These are phyloP conservation scores for Drosophila testacea DNA, from an alignment of 2,888 invertebrate genomes.

Conservation along the genomic window DNA sequence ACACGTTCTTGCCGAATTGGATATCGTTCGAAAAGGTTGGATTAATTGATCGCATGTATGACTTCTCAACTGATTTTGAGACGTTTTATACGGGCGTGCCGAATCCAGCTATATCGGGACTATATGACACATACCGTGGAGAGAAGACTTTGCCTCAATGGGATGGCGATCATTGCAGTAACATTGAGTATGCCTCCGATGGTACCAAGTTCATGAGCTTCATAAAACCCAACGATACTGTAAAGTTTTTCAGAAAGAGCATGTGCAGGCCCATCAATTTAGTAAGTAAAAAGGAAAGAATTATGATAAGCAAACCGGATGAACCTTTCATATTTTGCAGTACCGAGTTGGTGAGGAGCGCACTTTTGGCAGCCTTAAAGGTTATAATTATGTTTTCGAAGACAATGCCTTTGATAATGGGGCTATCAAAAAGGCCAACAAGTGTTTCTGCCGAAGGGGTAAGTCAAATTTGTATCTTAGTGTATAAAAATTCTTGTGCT, in stretches of 20 bases:
- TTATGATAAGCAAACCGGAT: not conserved
- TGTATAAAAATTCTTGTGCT: too few relatives aligned
- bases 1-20: conserved; percentile 93
- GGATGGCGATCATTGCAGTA: conserved; percentile 91
- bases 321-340: conserved; percentile 83
- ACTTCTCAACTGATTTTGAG: conserved; percentile 92
- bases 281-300: conserved; percentile 86
- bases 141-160: conserved; percentile 91
- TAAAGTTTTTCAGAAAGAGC: conserved; percentile 93
- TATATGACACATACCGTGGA: conserved; percentile 92
- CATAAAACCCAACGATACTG: conserved; percentile 88
- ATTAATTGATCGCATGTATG: conserved; percentile 95
- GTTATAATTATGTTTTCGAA: conserved; percentile 91
- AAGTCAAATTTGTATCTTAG: conserved; percentile 65
- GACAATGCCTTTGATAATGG: conserved; percentile 93
- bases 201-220: conserved; percentile 93
- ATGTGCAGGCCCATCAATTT: conserved; percentile 92
- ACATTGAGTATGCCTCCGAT: conserved; percentile 91
- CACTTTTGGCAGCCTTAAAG: conserved; percentile 87
- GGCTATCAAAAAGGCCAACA: conserved; percentile 89
- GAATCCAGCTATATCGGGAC: conserved; percentile 88
- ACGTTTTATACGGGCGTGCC: conserved; percentile 91
- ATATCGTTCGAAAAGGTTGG: conserved; percentile 95
- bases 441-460: conserved; percentile 92
- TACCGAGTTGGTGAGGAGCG: conserved; percentile 87